phyloP scores from a whole-genome alignment of 2,113 vertebrate species.

The Chascanopsetta lugubris region DNA sequence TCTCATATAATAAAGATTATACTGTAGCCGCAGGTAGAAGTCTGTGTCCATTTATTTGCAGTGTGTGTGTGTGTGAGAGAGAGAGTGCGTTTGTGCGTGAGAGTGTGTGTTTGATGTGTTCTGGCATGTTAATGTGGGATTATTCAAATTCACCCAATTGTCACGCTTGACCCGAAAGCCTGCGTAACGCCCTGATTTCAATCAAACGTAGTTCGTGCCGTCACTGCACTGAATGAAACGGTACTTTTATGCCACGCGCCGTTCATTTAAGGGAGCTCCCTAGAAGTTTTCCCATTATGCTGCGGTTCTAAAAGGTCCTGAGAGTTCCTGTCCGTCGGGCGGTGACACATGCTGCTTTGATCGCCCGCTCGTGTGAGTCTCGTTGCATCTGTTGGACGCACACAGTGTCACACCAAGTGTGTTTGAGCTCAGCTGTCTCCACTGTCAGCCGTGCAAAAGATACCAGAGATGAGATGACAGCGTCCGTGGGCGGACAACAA shows the following conservation, averaged over 20 bases:
- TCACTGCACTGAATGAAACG: too few species aligned
- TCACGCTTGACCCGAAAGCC: not conserved
- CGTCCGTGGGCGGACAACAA: constrained; percentile 14
- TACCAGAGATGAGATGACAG: constrained; percentile 37
- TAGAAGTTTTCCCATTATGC: too few species aligned
- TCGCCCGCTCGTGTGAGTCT: too few species aligned
- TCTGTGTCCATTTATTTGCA: constrained; percentile 4
- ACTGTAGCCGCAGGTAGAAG: constrained; percentile 1
- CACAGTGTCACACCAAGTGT: not conserved
- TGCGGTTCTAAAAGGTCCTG: too few species aligned
- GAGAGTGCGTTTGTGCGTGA: not conserved
- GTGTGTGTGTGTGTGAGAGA: not conserved
- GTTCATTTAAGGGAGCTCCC: too few species aligned
- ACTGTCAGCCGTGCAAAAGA: constrained; percentile 21
- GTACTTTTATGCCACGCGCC: too few species aligned
- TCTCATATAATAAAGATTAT: constrained; percentile 34
- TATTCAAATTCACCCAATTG: not conserved
- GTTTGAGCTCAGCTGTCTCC: not conserved
- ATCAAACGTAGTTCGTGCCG: too few species aligned
- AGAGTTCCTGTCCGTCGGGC: too few species aligned
- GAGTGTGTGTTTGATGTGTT: not conserved
- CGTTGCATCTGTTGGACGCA: too few species aligned
- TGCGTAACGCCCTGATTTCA: not conserved
- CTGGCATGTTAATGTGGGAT: not conserved
- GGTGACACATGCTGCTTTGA: too few species aligned